Evolutionary conservation across 2,888 invertebrate species (phyloP).

Genomic region (Altica lythri): DNA sequence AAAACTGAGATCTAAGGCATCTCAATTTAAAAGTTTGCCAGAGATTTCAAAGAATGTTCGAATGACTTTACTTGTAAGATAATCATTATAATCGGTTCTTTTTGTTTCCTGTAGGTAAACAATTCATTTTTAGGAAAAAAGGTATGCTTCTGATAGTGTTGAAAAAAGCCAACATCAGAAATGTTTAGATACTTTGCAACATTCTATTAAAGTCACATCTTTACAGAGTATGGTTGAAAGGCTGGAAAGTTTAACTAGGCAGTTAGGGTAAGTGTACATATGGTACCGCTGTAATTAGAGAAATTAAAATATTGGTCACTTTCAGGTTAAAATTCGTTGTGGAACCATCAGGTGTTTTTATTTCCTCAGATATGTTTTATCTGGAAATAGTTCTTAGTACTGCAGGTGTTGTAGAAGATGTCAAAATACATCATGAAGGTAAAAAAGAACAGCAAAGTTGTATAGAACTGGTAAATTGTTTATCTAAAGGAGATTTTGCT

Average conservation of each 20-base stretch:
- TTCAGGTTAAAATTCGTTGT: constrained; percentile 82
- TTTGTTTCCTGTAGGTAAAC: background rate
- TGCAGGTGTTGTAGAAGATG: constrained; percentile 84
- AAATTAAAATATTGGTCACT: constrained; percentile 11
- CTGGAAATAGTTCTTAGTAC: constrained; percentile 87
- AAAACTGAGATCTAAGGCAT: constrained; percentile 81
- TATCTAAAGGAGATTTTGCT: constrained; percentile 84
- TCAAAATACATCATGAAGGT: constrained; percentile 90
- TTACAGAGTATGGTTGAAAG: constrained; percentile 90
- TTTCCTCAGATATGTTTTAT: constrained; percentile 96
- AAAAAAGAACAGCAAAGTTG: constrained; percentile 84
- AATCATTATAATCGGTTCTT: constrained; percentile 28
- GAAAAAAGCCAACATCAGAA: constrained; percentile 87
- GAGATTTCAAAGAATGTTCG: constrained; percentile 88
- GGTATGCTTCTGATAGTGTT: constrained; percentile 82
- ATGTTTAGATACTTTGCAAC: constrained; percentile 89
- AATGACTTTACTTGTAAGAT: constrained; percentile 79
- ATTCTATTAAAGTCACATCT: constrained; percentile 91
- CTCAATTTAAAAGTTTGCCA: constrained; percentile 78
- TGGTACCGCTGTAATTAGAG: background rate
- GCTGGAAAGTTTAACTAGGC: constrained; percentile 87
- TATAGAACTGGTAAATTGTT: constrained; percentile 83
- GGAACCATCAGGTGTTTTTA: constrained; percentile 81
- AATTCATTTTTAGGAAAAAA: constrained; percentile 72
- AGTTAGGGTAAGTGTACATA: constrained; percentile 68